phyloP scores from a whole-genome alignment of 2,888 invertebrate genomes.

The Autographa pulchrina region DNA sequence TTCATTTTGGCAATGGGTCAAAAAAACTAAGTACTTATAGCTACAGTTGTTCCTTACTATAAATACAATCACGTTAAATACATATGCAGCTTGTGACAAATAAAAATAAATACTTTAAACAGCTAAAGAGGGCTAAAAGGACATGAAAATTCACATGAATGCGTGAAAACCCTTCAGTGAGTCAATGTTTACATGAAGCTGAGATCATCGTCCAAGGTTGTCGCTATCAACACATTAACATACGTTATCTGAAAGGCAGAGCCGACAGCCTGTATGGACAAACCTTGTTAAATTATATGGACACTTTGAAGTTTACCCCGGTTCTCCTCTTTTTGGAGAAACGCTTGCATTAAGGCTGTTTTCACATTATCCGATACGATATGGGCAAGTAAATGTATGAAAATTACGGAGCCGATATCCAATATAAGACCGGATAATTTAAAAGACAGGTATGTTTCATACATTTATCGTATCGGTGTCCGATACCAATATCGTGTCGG shows the following conservation, averaged over 20 bases:
- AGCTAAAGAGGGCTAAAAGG: background rate
- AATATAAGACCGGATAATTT: too few species aligned
- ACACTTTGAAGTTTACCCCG: background rate
- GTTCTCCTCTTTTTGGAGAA: background rate
- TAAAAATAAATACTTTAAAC: background rate
- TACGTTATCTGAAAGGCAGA: conserved; percentile 35
- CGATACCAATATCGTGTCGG: too few species aligned
- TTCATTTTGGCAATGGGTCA: too few species aligned
- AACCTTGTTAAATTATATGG: background rate
- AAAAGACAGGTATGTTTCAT: too few species aligned
- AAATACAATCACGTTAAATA: too few species aligned
- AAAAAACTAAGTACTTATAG: too few species aligned
- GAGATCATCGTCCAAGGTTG: conserved; percentile 35
- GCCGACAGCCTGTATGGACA: conserved; percentile 13
- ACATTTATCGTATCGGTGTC: too few species aligned
- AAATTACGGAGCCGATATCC: too few species aligned
- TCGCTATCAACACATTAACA: conserved; percentile 43
- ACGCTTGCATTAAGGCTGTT: background rate
- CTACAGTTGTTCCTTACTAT: too few species aligned
- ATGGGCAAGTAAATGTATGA: too few species aligned
- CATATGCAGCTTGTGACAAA: background rate
- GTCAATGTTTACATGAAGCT: conserved; percentile 8
- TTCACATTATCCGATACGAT: too few species aligned
- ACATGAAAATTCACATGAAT: conserved; percentile 6
- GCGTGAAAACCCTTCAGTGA: conserved; percentile 11